A percentile compares a stretch with the other conserved stretches of the same genome.
These are phyloP conservation scores for Melanophora roralis DNA, from an alignment of 2,888 invertebrate genomes.

Conservation along the genomic window DNA sequence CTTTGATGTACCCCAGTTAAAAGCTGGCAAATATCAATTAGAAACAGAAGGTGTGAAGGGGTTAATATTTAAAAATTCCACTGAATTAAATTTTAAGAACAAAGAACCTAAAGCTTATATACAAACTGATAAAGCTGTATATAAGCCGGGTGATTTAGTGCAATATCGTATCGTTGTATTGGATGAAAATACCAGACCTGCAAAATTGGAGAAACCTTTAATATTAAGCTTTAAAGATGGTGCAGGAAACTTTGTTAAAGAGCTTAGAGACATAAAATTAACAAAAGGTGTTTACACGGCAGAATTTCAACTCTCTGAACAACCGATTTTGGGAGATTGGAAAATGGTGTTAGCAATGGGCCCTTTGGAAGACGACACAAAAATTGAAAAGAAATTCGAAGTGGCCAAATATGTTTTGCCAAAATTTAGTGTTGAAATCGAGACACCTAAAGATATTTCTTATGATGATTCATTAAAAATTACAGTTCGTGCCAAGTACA, in stretches of 20 bases:
- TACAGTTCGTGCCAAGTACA: conserved; percentile 80
- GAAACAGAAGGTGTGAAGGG: conserved; percentile 81
- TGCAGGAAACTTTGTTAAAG: conserved; percentile 86
- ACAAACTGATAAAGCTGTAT: conserved; percentile 93
- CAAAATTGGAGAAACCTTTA: conserved; percentile 67
- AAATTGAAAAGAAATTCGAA: conserved; percentile 63
- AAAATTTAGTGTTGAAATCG: conserved; percentile 86
- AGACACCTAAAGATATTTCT: conserved; percentile 88
- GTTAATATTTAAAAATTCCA: conserved; percentile 84
- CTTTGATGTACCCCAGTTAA: conserved; percentile 80
- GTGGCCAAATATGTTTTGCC: conserved; percentile 64
- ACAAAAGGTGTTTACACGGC: conserved; percentile 86
- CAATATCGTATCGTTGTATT: conserved; percentile 84
- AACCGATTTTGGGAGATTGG: conserved; percentile 92
- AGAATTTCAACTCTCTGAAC: conserved; percentile 85
- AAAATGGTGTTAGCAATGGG: conserved; percentile 82
- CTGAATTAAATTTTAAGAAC: conserved; percentile 83
- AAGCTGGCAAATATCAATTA: conserved; percentile 64
- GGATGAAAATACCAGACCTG: conserved; percentile 84
- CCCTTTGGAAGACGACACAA: conserved; percentile 55
- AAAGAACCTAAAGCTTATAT: conserved; percentile 86
- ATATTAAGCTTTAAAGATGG: conserved; percentile 80
- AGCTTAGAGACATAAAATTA: conserved; percentile 84
- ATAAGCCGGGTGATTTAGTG: conserved; percentile 89
- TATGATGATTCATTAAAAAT: conserved; percentile 85